Base-by-base conservation (phyloP, 1,140 invertebrate genomes). In the Drosophila funebris region DNA sequence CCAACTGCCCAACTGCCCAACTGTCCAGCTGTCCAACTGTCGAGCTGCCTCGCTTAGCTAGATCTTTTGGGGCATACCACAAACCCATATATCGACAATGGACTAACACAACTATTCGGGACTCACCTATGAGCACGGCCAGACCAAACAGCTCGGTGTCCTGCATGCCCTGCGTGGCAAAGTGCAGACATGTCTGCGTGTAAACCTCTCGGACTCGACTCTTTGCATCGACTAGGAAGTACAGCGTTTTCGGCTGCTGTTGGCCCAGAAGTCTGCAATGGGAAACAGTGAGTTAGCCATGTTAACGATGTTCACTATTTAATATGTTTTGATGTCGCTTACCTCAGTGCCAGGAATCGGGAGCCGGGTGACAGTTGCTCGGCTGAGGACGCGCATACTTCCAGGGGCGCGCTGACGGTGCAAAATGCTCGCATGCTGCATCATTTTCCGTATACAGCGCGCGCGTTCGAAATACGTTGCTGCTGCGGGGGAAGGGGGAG, bases 141-240 rank as follows among this genome's bases (percentile, higher is more conserved):
- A 97, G 92, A 77, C 96, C 96, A 93, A 97, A 97, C 33, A 97
- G 94, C 91, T 97, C 96, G 88, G 95, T 95, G 91, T 97, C 96
- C 91, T 95, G 93, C 94, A 97, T 95, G 79, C 95, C 95, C 93
- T 95, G 94, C 76, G 94, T 94, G 80, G 93, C 93, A 77, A 97
- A 94, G 92, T 96, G 95, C 69, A 94, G 93, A 92, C 95, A 96
- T 93, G 96, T 95, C 92, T 97, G 95, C 76, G 94, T 94, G 88
- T 96, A 96, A 50, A 97, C 94, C 92, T 97, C 96, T 90, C 95
- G 95, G 63, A 96, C 96, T 93, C 95, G 94, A 70, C 95, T 95
- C 93, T 97, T 97, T 75, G 95, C 94, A 96, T 97, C 90, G 90
- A 92, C 91, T 90, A 92, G 91, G 87, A 92, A 92, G 90, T 92